Base-by-base conservation (phyloP, 2,797 vertebrate species). In the Chaetodon trifasciatus region DNA sequence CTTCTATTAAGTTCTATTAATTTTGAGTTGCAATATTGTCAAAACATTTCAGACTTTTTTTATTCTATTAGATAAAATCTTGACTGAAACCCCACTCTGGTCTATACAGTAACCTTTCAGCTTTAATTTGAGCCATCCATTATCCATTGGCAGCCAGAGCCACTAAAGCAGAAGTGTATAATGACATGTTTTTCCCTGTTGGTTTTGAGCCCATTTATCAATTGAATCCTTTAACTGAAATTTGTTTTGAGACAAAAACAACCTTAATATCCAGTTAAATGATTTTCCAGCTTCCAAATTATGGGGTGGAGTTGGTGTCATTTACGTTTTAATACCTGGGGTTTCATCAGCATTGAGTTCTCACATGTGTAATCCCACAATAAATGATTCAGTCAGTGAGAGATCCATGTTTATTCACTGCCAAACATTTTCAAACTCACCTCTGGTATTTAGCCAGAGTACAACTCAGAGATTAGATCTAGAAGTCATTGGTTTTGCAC, bases 331-430 rank as follows among this genome's bases (percentile, higher is more conserved):
- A 85, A 77, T 73, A 72, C 50, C 74, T 46, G 39, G 47, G 28
- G 64, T 46, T 68, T 68, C 39, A 75, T 74, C 53, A 24, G n/a
- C 74, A 74, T 79, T 1, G 39, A 77, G 21, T 68, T 28, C 53
- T 61, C 16, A 60, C 40, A 12, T 13, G 12, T 66, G 0, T 62
- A 72, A 67, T 53, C 32, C 32, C 16, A 61, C 67, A 78, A 62
- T 65, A 80, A 83, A 76, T 67, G 5, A 64, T 9, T 44, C 40
- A 42, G 13, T 65, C 67, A 79, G 56, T 55, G 49, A 17, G 53
- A 60, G 39, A 85, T 82, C 21, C 50, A 81, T 84, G 72, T 60
- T 72, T 57, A 44, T 73, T 71, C 23, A 8, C 58, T 78, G 62
- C 52, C 13, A 13, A 9, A 9, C 69, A 76, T 79, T 87, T 80